Evolutionary conservation across 2,797 vertebrate species (phyloP).

Genomic region (Phataginus tetradactyla): DNA sequence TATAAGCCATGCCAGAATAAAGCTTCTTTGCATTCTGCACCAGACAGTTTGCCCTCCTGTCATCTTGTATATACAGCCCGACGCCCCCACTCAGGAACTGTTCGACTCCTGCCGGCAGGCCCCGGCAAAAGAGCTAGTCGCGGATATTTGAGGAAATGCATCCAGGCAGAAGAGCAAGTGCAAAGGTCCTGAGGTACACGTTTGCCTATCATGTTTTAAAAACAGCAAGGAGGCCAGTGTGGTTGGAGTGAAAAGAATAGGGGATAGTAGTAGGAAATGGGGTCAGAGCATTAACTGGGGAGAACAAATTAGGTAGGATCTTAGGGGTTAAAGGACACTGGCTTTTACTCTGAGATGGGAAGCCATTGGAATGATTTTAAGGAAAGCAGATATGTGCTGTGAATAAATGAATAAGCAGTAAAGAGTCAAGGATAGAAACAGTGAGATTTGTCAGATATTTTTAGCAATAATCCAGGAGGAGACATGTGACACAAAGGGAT

Average conservation of each 20-base stretch:
- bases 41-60: no score
- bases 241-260: not conserved
- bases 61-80: no score
- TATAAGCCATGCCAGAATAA: no score
- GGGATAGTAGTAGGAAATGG: not conserved
- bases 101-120: no score
- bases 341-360: not conserved
- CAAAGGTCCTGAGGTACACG: not conserved
- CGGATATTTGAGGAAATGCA: not conserved
- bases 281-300: not conserved
- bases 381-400: not conserved
- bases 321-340: not conserved
- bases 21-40: no score
- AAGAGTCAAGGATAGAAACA: not conserved
- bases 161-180: not conserved
- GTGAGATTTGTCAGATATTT: not conserved
- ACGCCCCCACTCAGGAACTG: no score
- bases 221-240: not conserved
- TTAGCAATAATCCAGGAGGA: not conserved
- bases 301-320: not conserved
- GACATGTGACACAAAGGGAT: not conserved
- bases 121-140: not conserved
- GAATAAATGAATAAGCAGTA: not conserved
- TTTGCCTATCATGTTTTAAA: not conserved
- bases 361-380: not conserved